phyloP scores from a whole-genome alignment of 2,113 vertebrate genomes.

The Hypomesus transpacificus region DNA sequence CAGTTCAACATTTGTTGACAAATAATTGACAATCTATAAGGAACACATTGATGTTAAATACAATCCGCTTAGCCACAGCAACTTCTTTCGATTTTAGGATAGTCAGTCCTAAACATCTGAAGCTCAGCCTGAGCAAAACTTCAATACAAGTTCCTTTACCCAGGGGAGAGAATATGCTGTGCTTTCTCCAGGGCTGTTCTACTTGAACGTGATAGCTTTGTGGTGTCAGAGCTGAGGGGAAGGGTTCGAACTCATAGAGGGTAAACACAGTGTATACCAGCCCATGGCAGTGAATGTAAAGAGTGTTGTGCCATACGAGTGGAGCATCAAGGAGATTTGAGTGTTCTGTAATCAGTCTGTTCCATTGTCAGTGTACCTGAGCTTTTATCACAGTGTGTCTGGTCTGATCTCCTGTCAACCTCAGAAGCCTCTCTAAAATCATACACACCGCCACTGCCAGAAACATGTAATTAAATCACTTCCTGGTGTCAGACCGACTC shows the following conservation, averaged over 20 bases:
- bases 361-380: conserved; percentile 47
- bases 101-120: no score
- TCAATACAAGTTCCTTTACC: no score
- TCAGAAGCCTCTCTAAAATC: conserved; percentile 33
- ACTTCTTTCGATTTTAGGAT: no score
- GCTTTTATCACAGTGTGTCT: conserved; percentile 43
- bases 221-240: conserved; percentile 43
- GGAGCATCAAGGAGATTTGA: conserved; percentile 40
- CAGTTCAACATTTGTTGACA: neutral
- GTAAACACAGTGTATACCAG: conserved; percentile 24
- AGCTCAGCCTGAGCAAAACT: no score
- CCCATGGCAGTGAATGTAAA: conserved; percentile 10
- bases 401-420: conserved; percentile 31
- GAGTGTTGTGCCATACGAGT: conserved; percentile 31
- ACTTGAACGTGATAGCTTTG: conserved; percentile 45
- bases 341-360: conserved; percentile 33
- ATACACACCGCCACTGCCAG: conserved; percentile 32
- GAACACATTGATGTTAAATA: neutral
- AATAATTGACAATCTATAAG: neutral
- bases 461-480: conserved; percentile 48
- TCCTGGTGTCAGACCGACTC: conserved; percentile 41
- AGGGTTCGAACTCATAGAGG: conserved; percentile 21
- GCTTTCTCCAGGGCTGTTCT: conserved; percentile 17
- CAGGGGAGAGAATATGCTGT: no score
- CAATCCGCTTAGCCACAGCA: no score